These are phyloP conservation scores for Cathartes aura DNA, from an alignment of 2,113 vertebrate species.

Conservation along the genomic window DNA sequence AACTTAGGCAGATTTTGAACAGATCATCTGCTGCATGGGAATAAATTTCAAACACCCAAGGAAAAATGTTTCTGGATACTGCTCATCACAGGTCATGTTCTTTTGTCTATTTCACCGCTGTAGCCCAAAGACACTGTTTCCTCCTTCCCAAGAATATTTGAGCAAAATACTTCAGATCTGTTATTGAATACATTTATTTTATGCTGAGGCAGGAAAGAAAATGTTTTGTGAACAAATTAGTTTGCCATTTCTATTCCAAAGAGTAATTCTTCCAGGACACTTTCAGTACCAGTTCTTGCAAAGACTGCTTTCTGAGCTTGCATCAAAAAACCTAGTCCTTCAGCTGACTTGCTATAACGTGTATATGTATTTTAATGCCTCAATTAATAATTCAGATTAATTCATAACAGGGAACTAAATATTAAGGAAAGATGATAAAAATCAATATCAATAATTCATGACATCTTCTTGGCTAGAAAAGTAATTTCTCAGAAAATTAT, in stretches of 20 bases:
- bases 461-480: neutral
- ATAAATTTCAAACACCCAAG: neutral
- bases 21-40: neutral
- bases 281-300: neutral
- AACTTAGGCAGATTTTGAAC: neutral
- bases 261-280: neutral
- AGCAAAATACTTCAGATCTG: neutral
- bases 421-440: constrained; percentile 40
- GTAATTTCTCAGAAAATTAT: constrained; percentile 31
- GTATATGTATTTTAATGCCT: constrained; percentile 16
- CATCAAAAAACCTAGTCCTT: neutral
- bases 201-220: neutral
- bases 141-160: neutral
- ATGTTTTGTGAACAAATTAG: neutral
- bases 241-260: neutral
- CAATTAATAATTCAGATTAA: constrained; percentile 64
- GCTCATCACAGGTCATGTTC: neutral
- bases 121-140: neutral
- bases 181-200: constrained; percentile 2
- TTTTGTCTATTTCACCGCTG: neutral
- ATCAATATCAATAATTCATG: constrained; percentile 49
- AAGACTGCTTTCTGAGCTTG: neutral
- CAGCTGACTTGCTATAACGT: neutral
- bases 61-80: neutral
- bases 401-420: constrained; percentile 40